phyloP scores from a whole-genome alignment of 2,113 vertebrate species.

The Abramis brama region DNA sequence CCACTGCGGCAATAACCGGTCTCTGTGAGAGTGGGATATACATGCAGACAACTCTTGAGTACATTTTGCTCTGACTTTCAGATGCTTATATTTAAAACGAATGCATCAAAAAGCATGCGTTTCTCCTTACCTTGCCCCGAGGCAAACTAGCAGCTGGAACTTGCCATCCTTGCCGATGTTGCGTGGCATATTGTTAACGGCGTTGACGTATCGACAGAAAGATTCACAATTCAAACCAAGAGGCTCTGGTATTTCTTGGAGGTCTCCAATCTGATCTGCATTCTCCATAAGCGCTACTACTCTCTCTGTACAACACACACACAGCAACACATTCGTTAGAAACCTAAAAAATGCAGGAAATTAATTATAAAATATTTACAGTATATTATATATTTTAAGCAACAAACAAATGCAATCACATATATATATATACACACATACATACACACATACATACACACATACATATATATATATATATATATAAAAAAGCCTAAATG shows the following conservation, averaged over 20 bases:
- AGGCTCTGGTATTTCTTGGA: conserved; percentile 78
- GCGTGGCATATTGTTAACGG: conserved; percentile 88
- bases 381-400: too few relatives aligned
- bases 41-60: background rate
- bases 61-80: background rate
- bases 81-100: background rate
- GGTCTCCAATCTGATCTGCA: conserved; percentile 86
- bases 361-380: too few relatives aligned
- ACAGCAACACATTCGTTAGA: too few relatives aligned
- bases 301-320: conserved; percentile 61
- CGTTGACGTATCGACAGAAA: conserved; percentile 90
- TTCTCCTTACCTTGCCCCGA: conserved; percentile 88
- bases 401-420: too few relatives aligned
- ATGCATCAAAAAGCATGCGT: background rate
- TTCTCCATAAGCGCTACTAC: conserved; percentile 85
- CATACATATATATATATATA: too few relatives aligned
- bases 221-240: conserved; percentile 81
- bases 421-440: too few relatives aligned
- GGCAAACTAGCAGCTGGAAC: conserved; percentile 94
- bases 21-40: conserved; percentile 72
- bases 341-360: too few relatives aligned
- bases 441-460: too few relatives aligned
- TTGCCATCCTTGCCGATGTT: conserved; percentile 97
- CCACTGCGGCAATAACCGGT: conserved; percentile 90
- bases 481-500: too few relatives aligned